Conservation (phyloP, 1,140 invertebrate genomes). For the Drosophila kohkoa region DNA sequence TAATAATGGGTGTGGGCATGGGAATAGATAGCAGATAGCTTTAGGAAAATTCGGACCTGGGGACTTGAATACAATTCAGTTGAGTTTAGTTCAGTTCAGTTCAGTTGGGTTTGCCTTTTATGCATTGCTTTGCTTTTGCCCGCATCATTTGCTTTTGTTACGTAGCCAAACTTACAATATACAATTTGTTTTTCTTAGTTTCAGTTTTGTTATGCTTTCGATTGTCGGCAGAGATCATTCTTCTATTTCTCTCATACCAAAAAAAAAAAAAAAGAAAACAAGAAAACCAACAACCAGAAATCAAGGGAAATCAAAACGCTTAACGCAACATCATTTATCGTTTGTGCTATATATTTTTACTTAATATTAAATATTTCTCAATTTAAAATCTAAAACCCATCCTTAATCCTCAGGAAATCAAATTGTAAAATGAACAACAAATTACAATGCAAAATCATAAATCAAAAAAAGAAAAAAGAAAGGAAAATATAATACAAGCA, state of each 20-base stretch:
- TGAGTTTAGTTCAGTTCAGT: conserved; percentile 23
- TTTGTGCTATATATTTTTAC: too few species aligned
- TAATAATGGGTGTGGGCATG: conserved; percentile 3
- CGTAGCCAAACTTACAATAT: conserved; percentile 34
- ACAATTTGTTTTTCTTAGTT: conserved; percentile 9
- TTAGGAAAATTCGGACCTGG: conserved; percentile 37
- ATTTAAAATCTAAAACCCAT: conserved; percentile 39
- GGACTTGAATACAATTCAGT: conserved; percentile 16
- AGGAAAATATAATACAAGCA: conserved; percentile 33
- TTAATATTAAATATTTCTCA: too few species aligned
- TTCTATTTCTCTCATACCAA: conserved; percentile 24
- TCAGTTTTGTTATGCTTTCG: conserved; percentile 18
- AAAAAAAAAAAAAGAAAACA: conserved; percentile 52
- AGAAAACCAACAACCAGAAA: conserved; percentile 36
- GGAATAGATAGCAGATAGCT: background rate
- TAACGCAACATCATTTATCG: conserved; percentile 12
- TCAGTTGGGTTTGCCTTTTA: conserved; percentile 22
- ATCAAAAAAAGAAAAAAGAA: conserved; percentile 40
- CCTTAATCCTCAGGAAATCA: conserved; percentile 17
- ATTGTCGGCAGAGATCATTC: conserved; percentile 37
- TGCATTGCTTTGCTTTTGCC: conserved; percentile 38
- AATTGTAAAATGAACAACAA: conserved; percentile 9
- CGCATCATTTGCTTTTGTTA: conserved; percentile 28
- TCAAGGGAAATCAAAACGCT: conserved; percentile 52
- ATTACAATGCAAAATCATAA: conserved; percentile 29